These are phyloP conservation scores for Heteromyza rotundicornis DNA, from an alignment of 2,888 invertebrate species.

Conservation along the genomic window DNA sequence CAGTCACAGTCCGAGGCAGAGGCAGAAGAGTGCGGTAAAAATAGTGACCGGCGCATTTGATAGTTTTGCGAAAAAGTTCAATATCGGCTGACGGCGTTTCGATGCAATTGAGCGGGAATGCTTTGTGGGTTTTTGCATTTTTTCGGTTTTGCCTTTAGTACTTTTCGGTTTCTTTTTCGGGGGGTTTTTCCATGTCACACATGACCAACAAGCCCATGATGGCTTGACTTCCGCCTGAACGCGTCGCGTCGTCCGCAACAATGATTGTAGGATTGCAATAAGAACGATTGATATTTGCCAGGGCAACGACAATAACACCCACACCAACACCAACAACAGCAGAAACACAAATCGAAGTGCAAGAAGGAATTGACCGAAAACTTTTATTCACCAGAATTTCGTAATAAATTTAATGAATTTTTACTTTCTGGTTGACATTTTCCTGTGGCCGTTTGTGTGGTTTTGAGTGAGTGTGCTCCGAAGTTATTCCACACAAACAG, in stretches of 20 bases:
- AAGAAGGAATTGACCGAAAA: not conserved
- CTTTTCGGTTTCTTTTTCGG: no score
- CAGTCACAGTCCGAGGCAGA: no score
- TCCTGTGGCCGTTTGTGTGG: not conserved
- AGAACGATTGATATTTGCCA: not conserved
- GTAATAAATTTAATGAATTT: not conserved
- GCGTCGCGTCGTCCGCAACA: not conserved
- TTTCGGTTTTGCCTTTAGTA: not conserved
- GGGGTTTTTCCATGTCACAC: no score
- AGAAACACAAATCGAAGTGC: not conserved
- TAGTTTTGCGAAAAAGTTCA: conserved; percentile 1
- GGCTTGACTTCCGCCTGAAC: not conserved
- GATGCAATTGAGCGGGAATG: not conserved
- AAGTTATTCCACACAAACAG: no score
- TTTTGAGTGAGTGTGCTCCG: not conserved
- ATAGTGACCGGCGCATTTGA: not conserved
- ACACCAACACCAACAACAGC: no score
- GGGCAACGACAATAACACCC: not conserved
- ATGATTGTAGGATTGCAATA: not conserved
- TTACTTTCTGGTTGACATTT: not conserved
- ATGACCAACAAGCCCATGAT: conserved; percentile 6
- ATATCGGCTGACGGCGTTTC: not conserved
- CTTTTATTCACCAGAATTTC: not conserved
- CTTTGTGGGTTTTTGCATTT: conserved; percentile 1
- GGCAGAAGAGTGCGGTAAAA: not conserved